Base-by-base conservation (phyloP, 92 coral and sea anemone species). In the Zoanthus solanderi region DNA sequence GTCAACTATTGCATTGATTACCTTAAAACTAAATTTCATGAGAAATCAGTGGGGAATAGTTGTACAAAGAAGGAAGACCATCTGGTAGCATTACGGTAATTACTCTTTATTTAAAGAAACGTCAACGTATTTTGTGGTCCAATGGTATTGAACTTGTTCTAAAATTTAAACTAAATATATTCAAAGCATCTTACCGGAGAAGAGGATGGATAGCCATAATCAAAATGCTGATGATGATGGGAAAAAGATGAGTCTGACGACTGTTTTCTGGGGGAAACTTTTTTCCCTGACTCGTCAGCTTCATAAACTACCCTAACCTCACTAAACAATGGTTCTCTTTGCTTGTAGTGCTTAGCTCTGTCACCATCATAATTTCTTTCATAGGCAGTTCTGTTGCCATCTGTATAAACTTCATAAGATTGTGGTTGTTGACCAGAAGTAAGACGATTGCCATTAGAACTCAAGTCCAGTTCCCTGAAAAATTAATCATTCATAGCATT, bases 201-300 rank as follows among this genome's bases (percentile, higher is more conserved):
- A 44, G 94, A 90, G 2, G 98, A 91, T 32, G 96, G 98, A 69
- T 93, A 95, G 6, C 96, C 96, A 42, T 93, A 94, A 58, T 97
- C 99, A 14, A 92, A 81, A 78, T 94, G 95, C 16, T 87, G 86
- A 85, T 93, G 92, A 7, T 94, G 95, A 71, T 92, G 89, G 54
- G 63, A 46, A 75, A 92, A 92, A 12, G 83, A 71, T 0, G 89
- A 91, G 53, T 94, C 98, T 78, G 94, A 87, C 76, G 92, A 84
- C 17, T 57, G 96, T 37, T 81, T 85, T 13, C 90, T 90, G 42
- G 95, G 91, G 8, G 94, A 89, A 44, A 90, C 84, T 7, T 78
- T 91, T 34, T 84, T 76, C 6, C 92, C 90, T 45, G 78, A 75
- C 45, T 90, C 83, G 58, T 87, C 93, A 44, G 74, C 71, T 52